Evolutionary conservation across 1,140 invertebrate species (phyloP).

Genomic region (Steinernema khuongi): DNA sequence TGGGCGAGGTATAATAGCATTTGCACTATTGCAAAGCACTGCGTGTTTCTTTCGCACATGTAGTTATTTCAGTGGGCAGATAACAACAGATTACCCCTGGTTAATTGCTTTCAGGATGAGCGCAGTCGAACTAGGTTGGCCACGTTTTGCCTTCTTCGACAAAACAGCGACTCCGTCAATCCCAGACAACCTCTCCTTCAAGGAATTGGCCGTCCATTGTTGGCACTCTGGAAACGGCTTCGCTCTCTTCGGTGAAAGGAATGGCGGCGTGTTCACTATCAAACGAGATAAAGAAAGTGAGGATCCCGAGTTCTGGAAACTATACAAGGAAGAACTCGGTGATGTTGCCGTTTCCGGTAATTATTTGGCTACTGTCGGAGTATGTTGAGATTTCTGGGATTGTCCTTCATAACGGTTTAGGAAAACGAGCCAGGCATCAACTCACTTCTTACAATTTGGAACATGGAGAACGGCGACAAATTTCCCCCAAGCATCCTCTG

Average conservation of each 20-base stretch:
- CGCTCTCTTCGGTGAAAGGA: constrained; percentile 43
- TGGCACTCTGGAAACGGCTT: constrained; percentile 42
- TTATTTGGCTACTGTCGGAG: constrained; percentile 44
- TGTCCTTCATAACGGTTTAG: constrained; percentile 27
- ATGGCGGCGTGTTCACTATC: constrained; percentile 43
- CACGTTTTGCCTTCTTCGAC: constrained; percentile 50
- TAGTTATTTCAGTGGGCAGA: too few species aligned
- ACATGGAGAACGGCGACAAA: constrained; percentile 37
- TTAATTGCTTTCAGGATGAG: constrained; percentile 31
- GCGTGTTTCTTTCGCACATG: too few species aligned
- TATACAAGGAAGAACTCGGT: constrained; percentile 36
- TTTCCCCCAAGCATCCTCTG: constrained; percentile 27
- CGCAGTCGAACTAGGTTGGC: constrained; percentile 46
- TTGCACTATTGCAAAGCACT: too few species aligned
- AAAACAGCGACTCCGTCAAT: constrained; percentile 27
- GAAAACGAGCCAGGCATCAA: constrained; percentile 40
- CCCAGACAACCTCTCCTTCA: constrained; percentile 24
- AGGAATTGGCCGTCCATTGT: constrained; percentile 45
- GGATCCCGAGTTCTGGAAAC: constrained; percentile 42
- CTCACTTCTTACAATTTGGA: constrained; percentile 47
- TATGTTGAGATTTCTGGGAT: constrained; percentile 9
- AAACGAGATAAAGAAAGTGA: constrained; percentile 23
- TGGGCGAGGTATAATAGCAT: too few species aligned
- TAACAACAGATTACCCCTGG: too few species aligned
- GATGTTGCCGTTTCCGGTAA: constrained; percentile 30